These are phyloP conservation scores for Baryphthengus martii DNA, from an alignment of 2,113 vertebrate species.

Conservation along the genomic window DNA sequence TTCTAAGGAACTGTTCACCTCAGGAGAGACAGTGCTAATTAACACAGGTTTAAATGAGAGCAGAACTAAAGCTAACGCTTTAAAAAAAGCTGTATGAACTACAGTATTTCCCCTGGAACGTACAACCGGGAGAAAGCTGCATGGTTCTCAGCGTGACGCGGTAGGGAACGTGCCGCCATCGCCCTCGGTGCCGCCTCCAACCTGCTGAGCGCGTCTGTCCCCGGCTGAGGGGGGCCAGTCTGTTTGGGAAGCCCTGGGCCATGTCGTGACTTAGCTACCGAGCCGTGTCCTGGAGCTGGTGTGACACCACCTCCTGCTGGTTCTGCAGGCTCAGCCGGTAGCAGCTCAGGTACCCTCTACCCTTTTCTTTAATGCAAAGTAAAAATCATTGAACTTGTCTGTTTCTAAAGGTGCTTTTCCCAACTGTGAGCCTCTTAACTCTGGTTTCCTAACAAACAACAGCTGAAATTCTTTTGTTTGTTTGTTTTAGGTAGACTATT, in stretches of 20 bases:
- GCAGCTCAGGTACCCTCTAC: not conserved
- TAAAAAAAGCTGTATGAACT: rapidly evolving
- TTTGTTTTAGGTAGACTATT: conserved; percentile 5
- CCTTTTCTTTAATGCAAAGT: not conserved
- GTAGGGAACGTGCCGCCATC: rapidly evolving
- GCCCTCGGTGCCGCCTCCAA: not conserved
- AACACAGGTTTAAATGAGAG: not conserved
- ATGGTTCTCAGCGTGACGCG: rapidly evolving
- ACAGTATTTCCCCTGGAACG: rapidly evolving
- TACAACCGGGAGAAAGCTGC: rapidly evolving
- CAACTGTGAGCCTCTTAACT: not conserved
- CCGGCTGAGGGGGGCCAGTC: rapidly evolving
- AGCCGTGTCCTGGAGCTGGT: not conserved
- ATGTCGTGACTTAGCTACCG: rapidly evolving
- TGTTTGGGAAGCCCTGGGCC: not conserved
- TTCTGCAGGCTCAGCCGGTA: not conserved
- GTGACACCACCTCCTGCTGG: not conserved
- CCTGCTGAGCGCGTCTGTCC: rapidly evolving
- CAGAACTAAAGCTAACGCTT: not conserved
- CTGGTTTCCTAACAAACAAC: conserved; percentile 19
- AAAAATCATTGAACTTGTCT: not conserved
- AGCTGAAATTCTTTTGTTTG: conserved; percentile 44
- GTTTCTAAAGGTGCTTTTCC: conserved; percentile 15
- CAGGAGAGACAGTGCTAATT: not conserved
- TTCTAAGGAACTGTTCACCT: not conserved